Percentiles rank a stretch among this genome's conserved stretches.
phyloP scores from a whole-genome alignment of 2,113 vertebrate species.

The Phocoena phocoena region DNA sequence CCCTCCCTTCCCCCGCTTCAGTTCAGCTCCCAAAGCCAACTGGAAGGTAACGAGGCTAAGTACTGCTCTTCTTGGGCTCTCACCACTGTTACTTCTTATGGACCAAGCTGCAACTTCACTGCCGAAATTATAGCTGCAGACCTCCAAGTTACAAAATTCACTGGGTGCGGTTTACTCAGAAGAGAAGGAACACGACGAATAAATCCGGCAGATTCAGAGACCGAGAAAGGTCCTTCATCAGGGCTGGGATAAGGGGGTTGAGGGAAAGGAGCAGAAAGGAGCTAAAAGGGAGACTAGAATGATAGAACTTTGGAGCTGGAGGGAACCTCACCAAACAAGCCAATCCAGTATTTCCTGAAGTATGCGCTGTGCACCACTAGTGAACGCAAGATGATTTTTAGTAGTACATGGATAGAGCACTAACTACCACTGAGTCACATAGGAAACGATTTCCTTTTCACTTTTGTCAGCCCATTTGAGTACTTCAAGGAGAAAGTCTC shows the following conservation, averaged over 20 bases:
- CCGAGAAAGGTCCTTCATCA: neutral
- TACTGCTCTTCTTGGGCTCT: accelerated
- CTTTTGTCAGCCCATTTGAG: neutral
- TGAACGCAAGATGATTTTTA: neutral
- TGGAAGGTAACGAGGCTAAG: neutral
- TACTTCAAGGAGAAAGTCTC: neutral
- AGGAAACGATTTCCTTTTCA: neutral
- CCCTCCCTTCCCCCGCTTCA: accelerated
- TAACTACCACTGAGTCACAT: neutral
- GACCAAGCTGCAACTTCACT: neutral
- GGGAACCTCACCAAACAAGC: neutral
- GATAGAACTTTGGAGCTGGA: neutral
- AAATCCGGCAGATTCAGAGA: neutral
- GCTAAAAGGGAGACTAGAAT: neutral
- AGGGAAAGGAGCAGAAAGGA: neutral
- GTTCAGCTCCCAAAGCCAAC: neutral
- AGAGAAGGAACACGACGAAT: neutral
- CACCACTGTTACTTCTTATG: too few species aligned
- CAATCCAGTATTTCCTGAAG: neutral
- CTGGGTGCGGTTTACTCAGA: neutral
- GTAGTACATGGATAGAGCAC: neutral
- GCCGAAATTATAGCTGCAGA: neutral
- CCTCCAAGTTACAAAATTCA: neutral
- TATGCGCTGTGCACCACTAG: neutral
- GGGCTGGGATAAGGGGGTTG: neutral